Evolutionary conservation across 2,888 invertebrate species (phyloP).

Genomic region (Ophion costatus): DNA sequence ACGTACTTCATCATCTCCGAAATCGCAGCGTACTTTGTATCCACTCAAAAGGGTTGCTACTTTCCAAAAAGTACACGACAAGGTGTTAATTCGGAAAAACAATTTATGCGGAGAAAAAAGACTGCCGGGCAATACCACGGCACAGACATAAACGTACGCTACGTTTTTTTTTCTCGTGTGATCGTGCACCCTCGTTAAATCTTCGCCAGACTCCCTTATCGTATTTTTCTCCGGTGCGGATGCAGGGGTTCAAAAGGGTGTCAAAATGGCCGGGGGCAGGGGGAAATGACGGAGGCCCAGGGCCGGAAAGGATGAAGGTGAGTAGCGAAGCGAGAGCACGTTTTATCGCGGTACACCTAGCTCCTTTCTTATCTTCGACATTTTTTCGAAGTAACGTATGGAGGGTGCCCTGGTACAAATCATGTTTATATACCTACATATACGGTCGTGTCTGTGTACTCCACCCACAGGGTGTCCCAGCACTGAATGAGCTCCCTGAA

Average conservation of each 20-base stretch:
- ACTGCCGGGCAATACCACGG: neutral
- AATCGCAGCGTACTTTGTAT: neutral
- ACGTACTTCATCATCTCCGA: neutral
- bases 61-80: neutral
- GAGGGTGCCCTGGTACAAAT: conserved; percentile 7
- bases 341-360: conserved; percentile 59
- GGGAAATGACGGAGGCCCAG: conserved; percentile 31
- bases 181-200: conserved; percentile 53
- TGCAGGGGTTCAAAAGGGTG: conserved; percentile 42
- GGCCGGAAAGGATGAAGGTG: conserved; percentile 30
- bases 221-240: conserved; percentile 50
- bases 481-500: no score
- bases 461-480: neutral
- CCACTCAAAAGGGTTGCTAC: neutral
- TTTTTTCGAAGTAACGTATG: conserved; percentile 53
- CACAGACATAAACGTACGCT: neutral
- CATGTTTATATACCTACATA: conserved; percentile 20
- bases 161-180: conserved; percentile 9
- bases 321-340: conserved; percentile 26
- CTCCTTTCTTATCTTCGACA: conserved; percentile 63
- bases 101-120: neutral
- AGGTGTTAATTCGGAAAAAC: neutral
- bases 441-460: neutral
- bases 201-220: conserved; percentile 54
- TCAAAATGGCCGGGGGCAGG: conserved; percentile 4